Conservation (phyloP, 2,113 vertebrate genomes). For the Ictalurus punctatus region DNA sequence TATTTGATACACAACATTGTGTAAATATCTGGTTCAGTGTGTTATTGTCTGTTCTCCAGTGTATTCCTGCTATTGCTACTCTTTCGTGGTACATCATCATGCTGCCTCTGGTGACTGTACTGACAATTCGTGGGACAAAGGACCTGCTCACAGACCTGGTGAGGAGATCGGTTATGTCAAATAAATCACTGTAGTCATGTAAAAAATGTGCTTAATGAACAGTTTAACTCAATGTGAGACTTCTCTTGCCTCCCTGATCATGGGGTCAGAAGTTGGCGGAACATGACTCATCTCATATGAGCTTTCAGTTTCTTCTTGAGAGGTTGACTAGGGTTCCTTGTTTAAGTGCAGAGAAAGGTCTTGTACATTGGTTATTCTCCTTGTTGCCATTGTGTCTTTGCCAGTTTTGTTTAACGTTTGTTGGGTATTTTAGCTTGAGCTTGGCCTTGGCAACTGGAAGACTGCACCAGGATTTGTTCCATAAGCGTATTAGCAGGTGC, state of each 20-base stretch:
- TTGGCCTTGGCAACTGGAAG: not conserved
- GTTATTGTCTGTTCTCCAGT: conserved; percentile 64
- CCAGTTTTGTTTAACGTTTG: not conserved
- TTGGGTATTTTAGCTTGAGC: not conserved
- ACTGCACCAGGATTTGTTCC: not conserved
- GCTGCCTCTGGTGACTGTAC: conserved; percentile 76
- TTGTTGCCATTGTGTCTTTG: not conserved
- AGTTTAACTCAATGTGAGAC: not conserved
- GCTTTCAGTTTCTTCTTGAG: not conserved
- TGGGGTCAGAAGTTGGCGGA: not conserved
- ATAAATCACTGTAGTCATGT: no score
- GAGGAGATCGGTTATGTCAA: conserved; percentile 56
- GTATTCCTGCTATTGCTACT: conserved; percentile 82
- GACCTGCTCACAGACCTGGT: conserved; percentile 87
- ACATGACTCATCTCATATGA: not conserved
- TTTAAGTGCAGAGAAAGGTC: not conserved
- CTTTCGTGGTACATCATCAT: conserved; percentile 88
- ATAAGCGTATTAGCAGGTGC: not conserved
- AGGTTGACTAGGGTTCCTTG: not conserved
- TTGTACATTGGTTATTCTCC: no score
- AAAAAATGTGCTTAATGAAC: not conserved
- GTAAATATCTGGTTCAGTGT: not conserved
- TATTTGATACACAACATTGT: not conserved
- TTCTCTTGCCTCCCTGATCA: not conserved
- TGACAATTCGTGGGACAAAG: conserved; percentile 78